Base-by-base conservation (phyloP, 2,888 invertebrate species). In the Hydriomena furcata region DNA sequence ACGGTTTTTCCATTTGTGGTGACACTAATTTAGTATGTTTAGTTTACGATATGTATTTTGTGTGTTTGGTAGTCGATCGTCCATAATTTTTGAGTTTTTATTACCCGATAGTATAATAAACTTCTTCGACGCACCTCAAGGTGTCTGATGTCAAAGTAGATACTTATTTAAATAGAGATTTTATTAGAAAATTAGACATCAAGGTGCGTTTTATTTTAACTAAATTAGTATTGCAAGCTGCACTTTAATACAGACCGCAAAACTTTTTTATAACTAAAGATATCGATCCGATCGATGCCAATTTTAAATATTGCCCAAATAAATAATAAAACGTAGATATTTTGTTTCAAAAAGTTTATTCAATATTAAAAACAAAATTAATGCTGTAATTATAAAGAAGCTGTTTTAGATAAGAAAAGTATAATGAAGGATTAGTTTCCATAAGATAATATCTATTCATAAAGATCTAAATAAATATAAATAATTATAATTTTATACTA, bases 41-140 rank as follows among this genome's bases (percentile, higher is more conserved):
- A 78, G 66, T 86, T 88, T 86, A 89, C 79, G 76, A 76, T 66
- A 71, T 74, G 70, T 77, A 67, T 81, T 76, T 76, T 53, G 67
- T 73, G 64, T 73, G 66, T 79, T 71, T 69, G 60, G 63, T 63
- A 66, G 65, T 70, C 70, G 57, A 57, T 66, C 52, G 72, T 56
- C 68, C 63, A 79, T 86, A 83, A 82, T 65, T 85, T 66, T 63
- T 62, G 68, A 63, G 55, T 74, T 57, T 87, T 88, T 89, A 89
- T 84, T 73, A 70, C 60, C 65, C 60, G 61, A 60, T 62, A 66
- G 52, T 52, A 62, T 71, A 79, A 81, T 84, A 87, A 88, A 87
- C 58, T 76, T 80, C 73, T 74, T 73, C 57, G 65, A 61, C 68
- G 63, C 65, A 68, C 71, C 65, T 73, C 62, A 48, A 55, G 66